phyloP scores from a whole-genome alignment of 2,888 invertebrate genomes.

The Lymantria monacha region DNA sequence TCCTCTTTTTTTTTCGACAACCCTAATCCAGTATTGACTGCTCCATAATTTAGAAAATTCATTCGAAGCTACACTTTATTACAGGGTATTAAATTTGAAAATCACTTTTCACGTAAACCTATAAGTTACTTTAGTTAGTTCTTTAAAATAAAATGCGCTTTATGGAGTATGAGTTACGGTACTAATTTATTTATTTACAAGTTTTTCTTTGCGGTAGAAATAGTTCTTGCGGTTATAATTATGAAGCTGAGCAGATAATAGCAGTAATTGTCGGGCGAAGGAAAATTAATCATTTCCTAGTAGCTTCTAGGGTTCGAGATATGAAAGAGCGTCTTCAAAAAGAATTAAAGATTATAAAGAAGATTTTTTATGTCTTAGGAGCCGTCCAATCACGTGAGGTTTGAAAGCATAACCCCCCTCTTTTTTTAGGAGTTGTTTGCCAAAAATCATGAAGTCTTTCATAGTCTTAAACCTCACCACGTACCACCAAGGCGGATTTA shows the following conservation, averaged over 20 bases:
- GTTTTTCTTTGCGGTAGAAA: conserved; percentile 9
- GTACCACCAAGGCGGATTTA: too few relatives aligned
- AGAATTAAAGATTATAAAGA: too few relatives aligned
- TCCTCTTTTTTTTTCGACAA: conserved; percentile 4
- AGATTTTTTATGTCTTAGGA: too few relatives aligned
- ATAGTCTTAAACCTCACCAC: too few relatives aligned
- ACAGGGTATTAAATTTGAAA: neutral
- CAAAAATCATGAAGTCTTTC: too few relatives aligned
- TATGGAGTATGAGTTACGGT: neutral
- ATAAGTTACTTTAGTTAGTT: neutral
- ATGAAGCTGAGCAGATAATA: neutral
- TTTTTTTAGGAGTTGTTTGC: too few relatives aligned
- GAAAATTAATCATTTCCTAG: conserved; percentile 16
- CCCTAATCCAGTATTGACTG: conserved; percentile 4
- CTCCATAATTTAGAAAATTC: neutral
- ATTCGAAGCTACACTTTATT: conserved; percentile 5
- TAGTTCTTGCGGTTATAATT: conserved; percentile 21
- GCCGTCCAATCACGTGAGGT: too few relatives aligned
- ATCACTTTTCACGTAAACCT: neutral
- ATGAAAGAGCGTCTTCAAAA: too few relatives aligned
- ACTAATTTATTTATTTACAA: neutral
- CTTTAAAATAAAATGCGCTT: neutral
- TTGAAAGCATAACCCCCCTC: too few relatives aligned
- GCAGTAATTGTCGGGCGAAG: conserved; percentile 12
- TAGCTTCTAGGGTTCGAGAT: neutral